phyloP scores from a whole-genome alignment of 2,113 vertebrate genomes.

The Crotalus viridis region DNA sequence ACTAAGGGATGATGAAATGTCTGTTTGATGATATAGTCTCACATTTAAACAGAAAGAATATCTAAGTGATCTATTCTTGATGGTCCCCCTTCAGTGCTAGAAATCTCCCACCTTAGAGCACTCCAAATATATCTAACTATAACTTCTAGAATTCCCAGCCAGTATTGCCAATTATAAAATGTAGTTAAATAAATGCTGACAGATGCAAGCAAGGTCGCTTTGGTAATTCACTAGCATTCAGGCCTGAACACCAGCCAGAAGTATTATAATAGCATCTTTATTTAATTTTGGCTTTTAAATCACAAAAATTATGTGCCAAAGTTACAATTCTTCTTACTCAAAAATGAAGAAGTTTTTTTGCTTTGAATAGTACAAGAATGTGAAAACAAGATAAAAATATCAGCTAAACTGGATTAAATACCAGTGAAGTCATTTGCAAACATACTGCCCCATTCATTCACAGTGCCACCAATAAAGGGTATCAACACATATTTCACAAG shows the following conservation, averaged over 20 bases:
- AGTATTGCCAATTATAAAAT: neutral
- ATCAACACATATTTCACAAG: slow-evolving; percentile 15
- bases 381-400: neutral
- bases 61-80: neutral
- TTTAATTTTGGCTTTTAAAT: neutral
- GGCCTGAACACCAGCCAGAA: neutral
- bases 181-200: neutral
- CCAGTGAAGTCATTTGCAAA: neutral
- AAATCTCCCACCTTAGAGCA: neutral
- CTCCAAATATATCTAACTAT: neutral
- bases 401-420: neutral
- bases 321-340: neutral
- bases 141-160: neutral
- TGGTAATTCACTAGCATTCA: neutral
- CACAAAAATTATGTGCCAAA: neutral
- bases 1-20: neutral
- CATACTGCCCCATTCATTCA: slow-evolving; percentile 5
- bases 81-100: neutral
- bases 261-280: neutral
- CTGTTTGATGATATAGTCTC: neutral
- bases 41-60: neutral
- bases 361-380: neutral
- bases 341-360: neutral
- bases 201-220: neutral
- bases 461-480: neutral